Conservation (phyloP, 2,888 invertebrate species). For the Brachyptera risi region DNA sequence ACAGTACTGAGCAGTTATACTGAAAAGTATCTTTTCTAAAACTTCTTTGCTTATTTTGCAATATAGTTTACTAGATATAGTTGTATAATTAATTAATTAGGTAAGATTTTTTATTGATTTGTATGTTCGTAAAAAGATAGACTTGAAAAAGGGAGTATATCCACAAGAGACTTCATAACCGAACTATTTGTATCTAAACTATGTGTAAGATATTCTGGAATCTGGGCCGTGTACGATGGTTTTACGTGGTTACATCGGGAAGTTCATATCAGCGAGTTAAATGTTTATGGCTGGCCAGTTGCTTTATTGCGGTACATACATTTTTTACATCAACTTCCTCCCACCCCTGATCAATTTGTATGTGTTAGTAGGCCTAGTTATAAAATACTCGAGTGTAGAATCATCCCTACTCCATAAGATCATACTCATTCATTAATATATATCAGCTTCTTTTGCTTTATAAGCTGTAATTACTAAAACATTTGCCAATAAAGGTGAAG, state of each 20-base stretch:
- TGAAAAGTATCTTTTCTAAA: constrained; percentile 13
- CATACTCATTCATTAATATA: constrained; percentile 28
- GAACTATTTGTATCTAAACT: background rate
- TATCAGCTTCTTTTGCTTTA: constrained; percentile 33
- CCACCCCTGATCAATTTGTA: constrained; percentile 7
- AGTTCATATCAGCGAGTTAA: constrained; percentile 1
- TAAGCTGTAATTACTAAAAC: constrained; percentile 33
- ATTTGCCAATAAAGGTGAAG: constrained; percentile 33
- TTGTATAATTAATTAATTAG: constrained; percentile 19
- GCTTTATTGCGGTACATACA: constrained; percentile 7
- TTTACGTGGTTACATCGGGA: background rate
- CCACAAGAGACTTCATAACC: background rate
- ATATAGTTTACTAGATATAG: constrained; percentile 27
- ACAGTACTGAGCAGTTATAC: background rate
- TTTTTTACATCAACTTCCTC: constrained; percentile 12
- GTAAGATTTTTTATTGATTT: constrained; percentile 29
- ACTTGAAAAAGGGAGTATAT: too few relatives aligned
- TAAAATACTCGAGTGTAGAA: constrained; percentile 26
- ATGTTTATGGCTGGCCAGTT: constrained; percentile 1
- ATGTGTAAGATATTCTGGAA: background rate
- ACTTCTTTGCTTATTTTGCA: constrained; percentile 25
- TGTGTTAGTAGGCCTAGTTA: constrained; percentile 12
- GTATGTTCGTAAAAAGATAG: background rate
- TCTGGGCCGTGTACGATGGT: background rate
- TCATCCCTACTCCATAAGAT: constrained; percentile 25